Evolutionary conservation across 2,797 vertebrate species (phyloP).

Genomic region (Amblyopsis hoosieri): DNA sequence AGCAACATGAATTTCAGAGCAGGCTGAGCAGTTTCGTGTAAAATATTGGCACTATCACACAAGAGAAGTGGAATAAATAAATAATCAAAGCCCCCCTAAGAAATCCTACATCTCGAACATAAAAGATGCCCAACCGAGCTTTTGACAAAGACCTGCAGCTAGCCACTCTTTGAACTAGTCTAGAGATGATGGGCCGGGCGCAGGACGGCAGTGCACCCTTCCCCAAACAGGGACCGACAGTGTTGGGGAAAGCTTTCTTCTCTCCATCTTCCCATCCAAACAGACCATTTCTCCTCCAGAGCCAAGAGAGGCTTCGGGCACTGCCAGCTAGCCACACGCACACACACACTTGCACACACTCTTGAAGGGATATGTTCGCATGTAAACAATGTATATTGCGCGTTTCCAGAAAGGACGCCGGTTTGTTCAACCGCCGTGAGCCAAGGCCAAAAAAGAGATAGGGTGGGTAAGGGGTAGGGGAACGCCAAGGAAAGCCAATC

Average conservation of each 20-base stretch:
- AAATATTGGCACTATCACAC: conserved; percentile 86
- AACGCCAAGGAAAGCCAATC: background rate
- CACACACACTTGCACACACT: background rate
- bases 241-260: conserved; percentile 68
- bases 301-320: background rate
- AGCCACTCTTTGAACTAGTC: conserved; percentile 86
- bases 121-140: conserved; percentile 90
- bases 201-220: conserved; percentile 67
- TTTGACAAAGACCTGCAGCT: conserved; percentile 94
- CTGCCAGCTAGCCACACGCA: conserved; percentile 2
- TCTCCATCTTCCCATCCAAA: conserved; percentile 7
- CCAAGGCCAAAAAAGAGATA: too few species aligned
- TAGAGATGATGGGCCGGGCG: conserved; percentile 84
- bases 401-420: too few species aligned
- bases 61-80: conserved; percentile 91
- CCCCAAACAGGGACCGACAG: conserved; percentile 83
- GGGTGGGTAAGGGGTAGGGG: too few species aligned
- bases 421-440: too few species aligned
- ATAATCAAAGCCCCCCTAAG: conserved; percentile 91
- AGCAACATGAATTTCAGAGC: conserved; percentile 84
- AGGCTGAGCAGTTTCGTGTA: conserved; percentile 75
- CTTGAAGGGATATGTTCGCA: background rate
- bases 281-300: conserved; percentile 16
- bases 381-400: too few species aligned
- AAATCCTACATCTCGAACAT: conserved; percentile 92